A percentile compares a stretch with the other conserved stretches of the same genome.
phyloP scores from a whole-genome alignment of 92 coral and sea anemone species.

The Nematostella vectensis region DNA sequence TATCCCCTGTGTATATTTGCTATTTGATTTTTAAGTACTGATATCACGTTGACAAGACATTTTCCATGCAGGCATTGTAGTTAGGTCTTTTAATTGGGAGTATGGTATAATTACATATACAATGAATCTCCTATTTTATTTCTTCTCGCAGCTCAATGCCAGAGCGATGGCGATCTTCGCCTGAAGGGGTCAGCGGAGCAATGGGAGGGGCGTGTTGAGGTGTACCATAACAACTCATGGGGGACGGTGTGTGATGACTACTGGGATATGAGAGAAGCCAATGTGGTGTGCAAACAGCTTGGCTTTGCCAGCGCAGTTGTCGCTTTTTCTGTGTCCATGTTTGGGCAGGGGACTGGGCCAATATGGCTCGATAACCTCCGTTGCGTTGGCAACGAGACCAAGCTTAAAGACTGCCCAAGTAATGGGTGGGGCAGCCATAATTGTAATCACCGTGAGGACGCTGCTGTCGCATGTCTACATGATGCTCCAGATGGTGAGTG shows the following conservation, averaged over 20 bases:
- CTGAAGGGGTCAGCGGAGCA: neutral
- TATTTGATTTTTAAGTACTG: too few species aligned
- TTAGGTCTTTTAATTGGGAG: too few species aligned
- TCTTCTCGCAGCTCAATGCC: neutral
- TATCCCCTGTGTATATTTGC: too few species aligned
- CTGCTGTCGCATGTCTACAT: neutral
- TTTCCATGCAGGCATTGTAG: too few species aligned
- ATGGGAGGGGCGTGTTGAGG: slow-evolving; percentile 3
- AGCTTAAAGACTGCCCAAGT: neutral
- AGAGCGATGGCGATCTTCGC: slow-evolving; percentile 4
- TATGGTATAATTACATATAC: too few species aligned
- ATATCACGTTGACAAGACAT: too few species aligned
- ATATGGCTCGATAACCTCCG: slow-evolving; percentile 1
- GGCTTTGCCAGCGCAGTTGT: neutral
- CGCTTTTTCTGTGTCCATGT: neutral
- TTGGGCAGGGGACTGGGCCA: neutral
- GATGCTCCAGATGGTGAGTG: slow-evolving; percentile 1
- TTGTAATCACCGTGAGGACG: neutral
- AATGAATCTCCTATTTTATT: too few species aligned
- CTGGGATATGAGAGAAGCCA: slow-evolving; percentile 7
- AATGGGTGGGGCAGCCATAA: slow-evolving; percentile 3
- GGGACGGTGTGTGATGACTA: slow-evolving; percentile 8
- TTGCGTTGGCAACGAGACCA: slow-evolving; percentile 2
- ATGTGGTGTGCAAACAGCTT: slow-evolving; percentile 5
- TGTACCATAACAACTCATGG: slow-evolving; percentile 2